Conservation (phyloP, 1,140 invertebrate species). For the Apolygus lucorum region DNA sequence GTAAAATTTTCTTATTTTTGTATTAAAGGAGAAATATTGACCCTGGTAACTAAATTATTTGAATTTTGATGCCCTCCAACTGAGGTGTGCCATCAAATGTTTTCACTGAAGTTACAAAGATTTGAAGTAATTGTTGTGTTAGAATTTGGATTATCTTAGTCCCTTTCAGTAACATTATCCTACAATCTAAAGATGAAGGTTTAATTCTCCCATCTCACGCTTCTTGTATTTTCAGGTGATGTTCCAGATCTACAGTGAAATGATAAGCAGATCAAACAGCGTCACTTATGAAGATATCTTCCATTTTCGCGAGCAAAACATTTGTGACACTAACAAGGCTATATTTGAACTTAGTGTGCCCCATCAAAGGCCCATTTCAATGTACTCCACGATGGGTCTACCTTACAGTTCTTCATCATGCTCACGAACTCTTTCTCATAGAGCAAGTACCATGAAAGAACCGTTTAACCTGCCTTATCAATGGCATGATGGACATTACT, state of each 20-base stretch:
- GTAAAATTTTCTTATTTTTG: too few species aligned
- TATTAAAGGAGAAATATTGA: background rate
- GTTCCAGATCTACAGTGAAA: conserved; percentile 49
- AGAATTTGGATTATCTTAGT: too few species aligned
- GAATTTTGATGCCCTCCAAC: too few species aligned
- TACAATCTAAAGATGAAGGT: too few species aligned
- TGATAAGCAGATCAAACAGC: conserved; percentile 42
- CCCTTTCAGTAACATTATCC: too few species aligned
- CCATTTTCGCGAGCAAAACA: conserved; percentile 52
- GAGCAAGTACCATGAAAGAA: conserved; percentile 4
- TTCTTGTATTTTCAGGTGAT: conserved; percentile 41
- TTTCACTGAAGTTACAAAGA: too few species aligned
- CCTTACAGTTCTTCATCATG: background rate
- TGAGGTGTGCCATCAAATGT: too few species aligned
- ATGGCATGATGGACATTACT: background rate
- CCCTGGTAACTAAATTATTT: too few species aligned
- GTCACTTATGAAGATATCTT: conserved; percentile 57
- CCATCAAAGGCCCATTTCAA: conserved; percentile 30
- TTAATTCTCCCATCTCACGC: too few species aligned
- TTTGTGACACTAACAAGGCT: conserved; percentile 50
- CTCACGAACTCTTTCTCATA: background rate
- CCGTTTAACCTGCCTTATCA: conserved; percentile 4
- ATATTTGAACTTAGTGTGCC: conserved; percentile 43
- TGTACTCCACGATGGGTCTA: background rate
- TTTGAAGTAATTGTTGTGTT: too few species aligned